phyloP scores from a whole-genome alignment of 2,888 invertebrate species.

The Melanchra persicariae region DNA sequence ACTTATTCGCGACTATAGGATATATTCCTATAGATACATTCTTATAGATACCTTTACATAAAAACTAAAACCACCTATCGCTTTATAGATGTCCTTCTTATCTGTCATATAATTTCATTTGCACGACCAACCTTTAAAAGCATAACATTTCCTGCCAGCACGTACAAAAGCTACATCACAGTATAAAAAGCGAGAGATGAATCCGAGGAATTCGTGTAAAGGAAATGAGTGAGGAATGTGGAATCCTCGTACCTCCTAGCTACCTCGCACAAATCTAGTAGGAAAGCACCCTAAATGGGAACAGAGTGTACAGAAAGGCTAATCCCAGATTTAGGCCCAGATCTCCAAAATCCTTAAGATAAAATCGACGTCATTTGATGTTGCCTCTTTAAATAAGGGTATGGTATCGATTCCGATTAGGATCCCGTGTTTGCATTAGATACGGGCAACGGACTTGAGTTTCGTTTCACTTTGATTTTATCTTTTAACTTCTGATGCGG shows the following conservation, averaged over 20 bases:
- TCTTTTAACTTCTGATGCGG: constrained; percentile 10
- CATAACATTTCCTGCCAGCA: too few relatives aligned
- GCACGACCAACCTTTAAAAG: too few relatives aligned
- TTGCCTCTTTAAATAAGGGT: constrained; percentile 41
- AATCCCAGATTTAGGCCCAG: constrained; percentile 33
- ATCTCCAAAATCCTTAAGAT: constrained; percentile 30
- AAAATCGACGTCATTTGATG: constrained; percentile 38
- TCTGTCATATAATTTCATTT: too few relatives aligned
- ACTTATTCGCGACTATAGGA: too few relatives aligned
- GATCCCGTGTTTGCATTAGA: constrained; percentile 21
- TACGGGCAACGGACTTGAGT: constrained; percentile 13
- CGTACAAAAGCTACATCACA: too few relatives aligned
- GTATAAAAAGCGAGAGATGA: too few relatives aligned
- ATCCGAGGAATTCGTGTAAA: too few relatives aligned
- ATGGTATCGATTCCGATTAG: constrained; percentile 23
- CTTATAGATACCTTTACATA: too few relatives aligned
- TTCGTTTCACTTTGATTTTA: constrained; percentile 24
- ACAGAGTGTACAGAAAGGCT: constrained; percentile 29
- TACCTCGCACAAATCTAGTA: neutral
- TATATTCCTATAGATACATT: too few relatives aligned
- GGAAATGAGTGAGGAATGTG: too few relatives aligned
- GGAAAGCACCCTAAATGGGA: neutral
- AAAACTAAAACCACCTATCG: too few relatives aligned
- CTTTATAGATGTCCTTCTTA: too few relatives aligned
- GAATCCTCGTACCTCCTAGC: neutral